phyloP scores from a whole-genome alignment of 1,140 invertebrate species.

The Andrena cerasifolii region DNA sequence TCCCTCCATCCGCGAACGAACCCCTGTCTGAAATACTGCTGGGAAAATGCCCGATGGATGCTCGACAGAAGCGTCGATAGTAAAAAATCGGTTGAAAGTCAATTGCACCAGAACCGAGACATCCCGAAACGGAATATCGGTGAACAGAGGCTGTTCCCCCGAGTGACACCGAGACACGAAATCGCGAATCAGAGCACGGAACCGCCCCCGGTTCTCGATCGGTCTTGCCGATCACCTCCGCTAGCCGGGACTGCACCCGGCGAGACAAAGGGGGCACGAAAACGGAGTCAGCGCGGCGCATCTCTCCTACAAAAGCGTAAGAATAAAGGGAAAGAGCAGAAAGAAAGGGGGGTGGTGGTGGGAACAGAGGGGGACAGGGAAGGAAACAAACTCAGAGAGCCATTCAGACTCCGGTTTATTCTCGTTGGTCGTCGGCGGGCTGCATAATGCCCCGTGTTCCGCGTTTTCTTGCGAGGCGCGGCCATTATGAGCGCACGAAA shows the following conservation, averaged over 20 bases:
- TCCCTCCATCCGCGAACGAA: background rate
- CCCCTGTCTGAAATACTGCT: too few species aligned
- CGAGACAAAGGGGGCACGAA: conserved; percentile 38
- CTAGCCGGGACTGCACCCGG: background rate
- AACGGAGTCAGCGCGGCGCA: conserved; percentile 40
- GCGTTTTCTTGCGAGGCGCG: conserved; percentile 69
- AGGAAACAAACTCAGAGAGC: conserved; percentile 62
- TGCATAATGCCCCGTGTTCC: conserved; percentile 67
- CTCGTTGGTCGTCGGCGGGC: conserved; percentile 63
- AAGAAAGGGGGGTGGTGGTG: background rate
- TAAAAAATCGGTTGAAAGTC: too few species aligned
- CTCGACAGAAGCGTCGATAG: too few species aligned
- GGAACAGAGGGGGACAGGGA: conserved; percentile 35
- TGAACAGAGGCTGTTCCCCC: too few species aligned
- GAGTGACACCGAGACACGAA: background rate
- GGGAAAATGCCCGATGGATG: too few species aligned
- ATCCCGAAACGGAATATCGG: too few species aligned
- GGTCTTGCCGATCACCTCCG: background rate
- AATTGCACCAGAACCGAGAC: too few species aligned
- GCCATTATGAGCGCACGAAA: conserved; percentile 66
- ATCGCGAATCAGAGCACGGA: background rate
- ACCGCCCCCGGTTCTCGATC: background rate
- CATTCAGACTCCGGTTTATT: conserved; percentile 64
- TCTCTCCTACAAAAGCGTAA: conserved; percentile 13
- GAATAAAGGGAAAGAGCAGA: conserved; percentile 1